These are phyloP conservation scores for Gallinago undulata DNA, from an alignment of 2,113 vertebrate genomes.

Conservation along the genomic window DNA sequence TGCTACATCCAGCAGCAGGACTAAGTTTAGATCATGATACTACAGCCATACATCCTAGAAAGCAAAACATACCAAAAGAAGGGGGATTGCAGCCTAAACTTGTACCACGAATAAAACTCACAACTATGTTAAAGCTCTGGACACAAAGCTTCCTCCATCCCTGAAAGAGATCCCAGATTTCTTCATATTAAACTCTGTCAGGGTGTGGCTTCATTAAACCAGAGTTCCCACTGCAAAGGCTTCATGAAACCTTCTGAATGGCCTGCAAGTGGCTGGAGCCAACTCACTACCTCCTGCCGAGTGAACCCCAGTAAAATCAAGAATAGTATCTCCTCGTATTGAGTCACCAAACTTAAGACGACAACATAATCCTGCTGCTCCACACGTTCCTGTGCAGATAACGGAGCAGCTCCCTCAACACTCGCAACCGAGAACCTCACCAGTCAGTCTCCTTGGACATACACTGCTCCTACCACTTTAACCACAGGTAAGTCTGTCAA, in stretches of 20 bases:
- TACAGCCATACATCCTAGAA: background rate
- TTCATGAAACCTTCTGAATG: background rate
- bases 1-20: background rate
- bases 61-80: background rate
- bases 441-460: background rate
- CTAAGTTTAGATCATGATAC: background rate
- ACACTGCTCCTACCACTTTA: background rate
- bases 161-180: background rate
- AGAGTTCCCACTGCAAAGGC: background rate
- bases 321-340: background rate
- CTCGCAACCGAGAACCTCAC: background rate
- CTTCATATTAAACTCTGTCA: background rate
- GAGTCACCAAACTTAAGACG: background rate
- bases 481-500: background rate
- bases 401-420: background rate
- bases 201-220: conserved; percentile 2
- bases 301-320: accelerated
- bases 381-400: background rate
- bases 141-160: background rate
- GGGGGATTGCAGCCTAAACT: background rate
- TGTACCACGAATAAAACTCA: background rate
- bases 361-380: background rate
- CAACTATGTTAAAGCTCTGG: background rate
- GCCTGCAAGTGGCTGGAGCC: background rate
- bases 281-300: accelerated